Evolutionary conservation across 2,797 vertebrate species (phyloP).

Genomic region (Epinephelus coioides): DNA sequence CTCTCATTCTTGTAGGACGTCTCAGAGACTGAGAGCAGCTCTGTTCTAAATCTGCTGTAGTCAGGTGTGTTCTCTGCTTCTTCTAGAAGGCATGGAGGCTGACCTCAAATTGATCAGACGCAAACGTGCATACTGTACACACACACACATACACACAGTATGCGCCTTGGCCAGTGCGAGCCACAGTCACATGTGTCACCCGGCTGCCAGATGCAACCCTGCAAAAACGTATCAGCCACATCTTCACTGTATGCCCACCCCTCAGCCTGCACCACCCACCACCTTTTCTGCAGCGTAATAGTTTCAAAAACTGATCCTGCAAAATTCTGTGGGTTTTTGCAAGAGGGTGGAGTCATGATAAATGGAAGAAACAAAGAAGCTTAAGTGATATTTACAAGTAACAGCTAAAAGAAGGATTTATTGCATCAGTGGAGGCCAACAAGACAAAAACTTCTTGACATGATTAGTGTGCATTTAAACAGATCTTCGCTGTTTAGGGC

Average conservation of each 20-base stretch:
- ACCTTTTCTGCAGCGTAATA: slow-evolving; percentile 16
- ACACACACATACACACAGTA: slow-evolving; percentile 23
- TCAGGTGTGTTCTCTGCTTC: slow-evolving; percentile 88
- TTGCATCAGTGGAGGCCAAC: slow-evolving; percentile 27
- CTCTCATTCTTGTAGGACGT: slow-evolving; percentile 87
- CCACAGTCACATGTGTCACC: slow-evolving; percentile 67
- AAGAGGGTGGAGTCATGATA: slow-evolving; percentile 23
- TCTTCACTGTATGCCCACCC: slow-evolving; percentile 62
- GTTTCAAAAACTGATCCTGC: slow-evolving; percentile 4
- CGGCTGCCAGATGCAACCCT: slow-evolving; percentile 58
- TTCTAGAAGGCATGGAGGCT: slow-evolving; percentile 83
- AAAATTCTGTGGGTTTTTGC: slow-evolving; percentile 13
- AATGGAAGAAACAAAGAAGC: slow-evolving; percentile 9
- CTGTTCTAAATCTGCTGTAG: slow-evolving; percentile 87
- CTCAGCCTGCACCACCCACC: slow-evolving; percentile 53
- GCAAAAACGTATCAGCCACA: slow-evolving; percentile 43
- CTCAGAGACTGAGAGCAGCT: slow-evolving; percentile 88
- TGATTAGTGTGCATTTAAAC: neutral
- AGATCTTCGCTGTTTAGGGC: slow-evolving; percentile 6
- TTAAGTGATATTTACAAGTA: neutral
- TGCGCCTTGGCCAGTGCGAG: slow-evolving; percentile 58
- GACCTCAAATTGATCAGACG: slow-evolving; percentile 63
- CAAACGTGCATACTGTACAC: slow-evolving; percentile 53
- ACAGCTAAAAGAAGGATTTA: slow-evolving; percentile 29
- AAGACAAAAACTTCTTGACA: neutral